phyloP scores from a whole-genome alignment of 1,140 invertebrate genomes.

The Caligus rogercresseyi region DNA sequence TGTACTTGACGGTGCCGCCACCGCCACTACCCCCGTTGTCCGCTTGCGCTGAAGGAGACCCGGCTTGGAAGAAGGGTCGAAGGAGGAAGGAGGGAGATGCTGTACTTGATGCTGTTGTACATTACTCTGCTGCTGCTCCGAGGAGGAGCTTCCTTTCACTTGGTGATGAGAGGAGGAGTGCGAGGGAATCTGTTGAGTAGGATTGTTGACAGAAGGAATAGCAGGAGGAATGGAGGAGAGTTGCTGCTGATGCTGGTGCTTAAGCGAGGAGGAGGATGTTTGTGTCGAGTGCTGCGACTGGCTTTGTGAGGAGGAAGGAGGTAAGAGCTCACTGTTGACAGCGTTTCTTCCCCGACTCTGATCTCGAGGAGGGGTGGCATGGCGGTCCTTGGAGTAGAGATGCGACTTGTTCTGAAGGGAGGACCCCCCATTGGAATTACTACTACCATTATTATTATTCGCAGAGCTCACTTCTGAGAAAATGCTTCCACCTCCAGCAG shows the following conservation, averaged over 20 bases:
- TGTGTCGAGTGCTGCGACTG: not conserved
- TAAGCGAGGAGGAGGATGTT: not conserved
- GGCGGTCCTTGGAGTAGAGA: not conserved
- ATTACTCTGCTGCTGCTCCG: too few relatives aligned
- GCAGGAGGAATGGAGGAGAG: too few relatives aligned
- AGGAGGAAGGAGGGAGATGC: too few relatives aligned
- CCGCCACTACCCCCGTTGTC: not conserved
- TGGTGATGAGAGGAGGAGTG: too few relatives aligned
- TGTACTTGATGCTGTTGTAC: too few relatives aligned
- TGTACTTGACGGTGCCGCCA: constrained; percentile 13
- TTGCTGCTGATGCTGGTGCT: not conserved
- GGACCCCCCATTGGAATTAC: too few relatives aligned
- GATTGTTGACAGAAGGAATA: not conserved
- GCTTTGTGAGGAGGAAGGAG: not conserved
- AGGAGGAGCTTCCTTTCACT: not conserved
- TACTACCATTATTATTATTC: too few relatives aligned
- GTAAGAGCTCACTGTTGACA: too few relatives aligned
- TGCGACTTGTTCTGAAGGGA: not conserved
- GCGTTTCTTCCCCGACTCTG: not conserved
- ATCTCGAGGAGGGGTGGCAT: not conserved
- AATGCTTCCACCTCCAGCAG: not conserved
- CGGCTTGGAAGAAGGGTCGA: not conserved
- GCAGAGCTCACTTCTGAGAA: not conserved
- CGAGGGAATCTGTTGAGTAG: not conserved
- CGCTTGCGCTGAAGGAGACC: not conserved